Conservation (phyloP, 2,888 invertebrate genomes). For the Temnothorax ravouxi region DNA sequence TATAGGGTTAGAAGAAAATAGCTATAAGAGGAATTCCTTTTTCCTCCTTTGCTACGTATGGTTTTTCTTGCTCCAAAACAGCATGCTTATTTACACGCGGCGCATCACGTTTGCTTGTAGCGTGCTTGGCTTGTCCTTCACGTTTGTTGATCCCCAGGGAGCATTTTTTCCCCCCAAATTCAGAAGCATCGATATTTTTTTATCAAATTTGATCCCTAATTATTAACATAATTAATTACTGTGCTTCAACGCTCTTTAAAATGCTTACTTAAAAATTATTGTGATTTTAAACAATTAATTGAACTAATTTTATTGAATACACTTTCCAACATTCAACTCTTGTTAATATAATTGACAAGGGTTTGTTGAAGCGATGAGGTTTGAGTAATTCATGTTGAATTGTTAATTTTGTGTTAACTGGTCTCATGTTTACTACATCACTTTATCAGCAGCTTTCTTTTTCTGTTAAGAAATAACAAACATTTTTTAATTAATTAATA, state of each 20-base stretch:
- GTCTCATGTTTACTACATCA: not conserved
- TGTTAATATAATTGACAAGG: not conserved
- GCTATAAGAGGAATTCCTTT: not conserved
- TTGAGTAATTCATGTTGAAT: not conserved
- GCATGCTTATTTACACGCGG: not conserved
- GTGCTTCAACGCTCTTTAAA: not conserved
- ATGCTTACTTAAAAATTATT: not conserved
- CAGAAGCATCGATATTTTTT: not conserved
- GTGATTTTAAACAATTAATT: not conserved
- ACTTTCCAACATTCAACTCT: not conserved
- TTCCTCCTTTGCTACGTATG: no score
- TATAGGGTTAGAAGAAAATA: not conserved
- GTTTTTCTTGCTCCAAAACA: not conserved
- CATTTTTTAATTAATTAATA: not conserved
- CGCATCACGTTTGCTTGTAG: not conserved
- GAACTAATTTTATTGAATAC: not conserved
- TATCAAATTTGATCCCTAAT: not conserved
- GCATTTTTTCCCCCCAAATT: not conserved
- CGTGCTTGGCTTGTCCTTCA: not conserved
- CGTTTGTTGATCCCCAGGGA: not conserved
- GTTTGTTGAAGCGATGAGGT: not conserved
- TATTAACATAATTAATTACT: not conserved
- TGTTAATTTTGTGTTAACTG: not conserved
- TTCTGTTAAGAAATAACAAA: not conserved
- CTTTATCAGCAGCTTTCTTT: not conserved